Conservation (phyloP, 2,797 vertebrate species). For the Danio aesculapii region DNA sequence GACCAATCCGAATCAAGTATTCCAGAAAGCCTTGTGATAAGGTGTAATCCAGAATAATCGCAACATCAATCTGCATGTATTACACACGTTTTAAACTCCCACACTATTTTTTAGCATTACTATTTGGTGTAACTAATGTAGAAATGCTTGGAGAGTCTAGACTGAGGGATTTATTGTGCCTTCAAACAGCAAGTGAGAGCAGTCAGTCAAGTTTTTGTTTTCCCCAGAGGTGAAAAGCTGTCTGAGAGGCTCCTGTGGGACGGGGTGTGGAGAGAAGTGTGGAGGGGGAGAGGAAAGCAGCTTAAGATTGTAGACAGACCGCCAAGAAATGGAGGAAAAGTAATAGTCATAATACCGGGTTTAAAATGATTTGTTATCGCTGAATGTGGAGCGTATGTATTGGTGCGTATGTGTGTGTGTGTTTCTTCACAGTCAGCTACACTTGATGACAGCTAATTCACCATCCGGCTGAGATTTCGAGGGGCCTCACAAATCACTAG, state of each 20-base stretch:
- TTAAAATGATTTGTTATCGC: conserved; percentile 58
- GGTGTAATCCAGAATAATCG: no score
- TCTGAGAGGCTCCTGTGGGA: conserved; percentile 37
- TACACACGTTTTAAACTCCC: conserved; percentile 48
- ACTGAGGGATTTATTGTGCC: conserved; percentile 49
- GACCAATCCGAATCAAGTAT: no score
- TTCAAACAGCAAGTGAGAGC: conserved; percentile 48
- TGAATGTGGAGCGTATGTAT: conserved; percentile 18
- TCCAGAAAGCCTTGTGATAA: no score
- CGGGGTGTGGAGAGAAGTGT: neutral
- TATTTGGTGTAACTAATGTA: conserved; percentile 47
- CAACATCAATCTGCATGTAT: conserved; percentile 27
- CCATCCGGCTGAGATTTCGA: conserved; percentile 44
- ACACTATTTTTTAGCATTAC: conserved; percentile 22
- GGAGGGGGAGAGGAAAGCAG: conserved; percentile 9
- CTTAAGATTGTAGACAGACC: conserved; percentile 31
- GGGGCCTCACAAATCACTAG: conserved; percentile 52
- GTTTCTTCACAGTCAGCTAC: conserved; percentile 52
- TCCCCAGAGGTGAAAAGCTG: conserved; percentile 41
- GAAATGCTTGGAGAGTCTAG: conserved; percentile 35
- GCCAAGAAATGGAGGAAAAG: conserved; percentile 49
- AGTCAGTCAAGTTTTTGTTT: conserved; percentile 51
- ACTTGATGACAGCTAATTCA: conserved; percentile 62
- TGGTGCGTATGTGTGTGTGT: neutral
- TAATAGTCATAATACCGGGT: conserved; percentile 49